Conservation (phyloP, 30 jellyfish, hydroid and myxozoan genomes). For the Aurelia aurita complex sp. Pacific region DNA sequence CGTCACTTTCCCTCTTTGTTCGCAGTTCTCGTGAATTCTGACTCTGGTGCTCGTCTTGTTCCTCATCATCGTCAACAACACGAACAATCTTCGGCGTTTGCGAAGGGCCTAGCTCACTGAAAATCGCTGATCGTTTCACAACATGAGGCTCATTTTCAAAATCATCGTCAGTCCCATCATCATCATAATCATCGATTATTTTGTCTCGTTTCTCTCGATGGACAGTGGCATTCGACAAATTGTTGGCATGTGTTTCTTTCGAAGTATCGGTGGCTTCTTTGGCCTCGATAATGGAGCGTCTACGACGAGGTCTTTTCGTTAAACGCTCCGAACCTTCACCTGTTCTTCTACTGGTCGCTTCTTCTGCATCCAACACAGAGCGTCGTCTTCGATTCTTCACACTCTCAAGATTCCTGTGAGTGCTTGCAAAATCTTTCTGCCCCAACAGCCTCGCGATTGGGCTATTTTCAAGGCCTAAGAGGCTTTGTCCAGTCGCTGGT, state of each 20-base stretch:
- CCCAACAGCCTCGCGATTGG: constrained; percentile 16
- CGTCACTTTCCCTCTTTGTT: constrained; percentile 47
- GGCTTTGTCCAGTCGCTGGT: constrained; percentile 4
- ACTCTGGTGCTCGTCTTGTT: not conserved
- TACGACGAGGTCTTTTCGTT: constrained; percentile 13
- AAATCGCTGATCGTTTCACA: constrained; percentile 97
- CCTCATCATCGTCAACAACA: constrained; percentile 12
- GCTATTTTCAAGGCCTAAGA: constrained; percentile 1
- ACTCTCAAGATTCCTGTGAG: not conserved
- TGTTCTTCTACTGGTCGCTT: not conserved
- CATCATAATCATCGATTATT: constrained; percentile 65
- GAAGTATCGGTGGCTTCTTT: not conserved
- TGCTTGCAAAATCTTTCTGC: not conserved
- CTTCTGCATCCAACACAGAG: not conserved
- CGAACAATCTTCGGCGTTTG: constrained; percentile 2
- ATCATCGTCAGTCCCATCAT: constrained; percentile 53
- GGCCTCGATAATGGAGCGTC: constrained; percentile 22
- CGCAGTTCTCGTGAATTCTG: constrained; percentile 17
- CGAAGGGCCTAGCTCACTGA: constrained; percentile 76
- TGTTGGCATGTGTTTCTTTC: not conserved
- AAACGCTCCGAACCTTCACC: constrained; percentile 20
- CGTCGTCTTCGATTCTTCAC: not conserved
- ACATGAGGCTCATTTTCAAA: constrained; percentile 97
- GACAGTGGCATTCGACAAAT: constrained; percentile 28
- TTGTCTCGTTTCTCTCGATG: constrained; percentile 65